Base-by-base conservation (phyloP, 1,140 invertebrate genomes). In the Manduca sexta region DNA sequence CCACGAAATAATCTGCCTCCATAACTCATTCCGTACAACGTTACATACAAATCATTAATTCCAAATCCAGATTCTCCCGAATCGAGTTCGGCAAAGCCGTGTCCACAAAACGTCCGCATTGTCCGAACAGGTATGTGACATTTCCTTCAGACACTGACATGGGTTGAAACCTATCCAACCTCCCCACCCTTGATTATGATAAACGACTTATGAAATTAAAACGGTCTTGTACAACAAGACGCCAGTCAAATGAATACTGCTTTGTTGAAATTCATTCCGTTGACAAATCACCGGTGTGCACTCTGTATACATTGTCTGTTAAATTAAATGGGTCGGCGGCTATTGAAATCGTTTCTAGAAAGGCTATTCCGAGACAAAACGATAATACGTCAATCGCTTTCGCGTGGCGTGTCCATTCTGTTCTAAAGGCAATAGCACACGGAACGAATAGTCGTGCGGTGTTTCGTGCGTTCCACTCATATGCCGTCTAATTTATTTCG, bases 121-220 rank as follows among this genome's bases (percentile, higher is more conserved):
- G 74, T 72, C 74, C 74, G 63, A 71, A 57, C 60, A 67, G 68
- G 74, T 76, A 77, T 74, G 67, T 72, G 69, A 74, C 74, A 69
- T 80, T 69, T 74, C 68, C 68, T 70, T 56, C 68, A 74, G 81
- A 84, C 81, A 79, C 74, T 84, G 81, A 84, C 75, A 80, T 68
- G 81, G 81, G 81, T 84, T 68, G 61, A 55, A 58, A 62, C 69
- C 62, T 52, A 60, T 56, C 53, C 56, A 60, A 49, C 61, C 47
- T 40, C 44, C 57, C 58, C 57, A 48, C 50, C 61, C 70, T 77
- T 84, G 81, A 84, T 84, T 84, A 84, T 84, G 81, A 84, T 81
- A 84, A 84, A 84, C 77, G 81, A 84, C 81, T 81, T 83, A 84
- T 81, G 74, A 83, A 84, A 84, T 84, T 84, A 84, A 84, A 84